Evolutionary conservation across 2,113 vertebrate species (phyloP).

Genomic region (Percopsis transmontana): DNA sequence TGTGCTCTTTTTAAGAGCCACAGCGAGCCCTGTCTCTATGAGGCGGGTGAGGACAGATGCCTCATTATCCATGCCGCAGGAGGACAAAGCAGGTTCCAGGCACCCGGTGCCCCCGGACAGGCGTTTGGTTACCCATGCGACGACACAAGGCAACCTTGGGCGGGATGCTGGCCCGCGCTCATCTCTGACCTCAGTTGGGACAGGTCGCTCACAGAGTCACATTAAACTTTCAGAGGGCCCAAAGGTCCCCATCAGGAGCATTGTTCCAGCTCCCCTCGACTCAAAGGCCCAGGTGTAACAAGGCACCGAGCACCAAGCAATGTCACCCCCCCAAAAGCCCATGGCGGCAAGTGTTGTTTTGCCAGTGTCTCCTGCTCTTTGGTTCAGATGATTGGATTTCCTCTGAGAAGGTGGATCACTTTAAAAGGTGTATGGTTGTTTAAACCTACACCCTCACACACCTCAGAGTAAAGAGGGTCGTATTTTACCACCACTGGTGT

Average conservation of each 20-base stretch:
- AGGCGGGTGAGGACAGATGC: slow-evolving; percentile 70
- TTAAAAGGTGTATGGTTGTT: slow-evolving; percentile 54
- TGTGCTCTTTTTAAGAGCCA: slow-evolving; percentile 66
- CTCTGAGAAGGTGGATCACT: slow-evolving; percentile 53
- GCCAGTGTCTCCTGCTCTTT: background rate
- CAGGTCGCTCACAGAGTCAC: slow-evolving; percentile 73
- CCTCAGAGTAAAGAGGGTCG: background rate
- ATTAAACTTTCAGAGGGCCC: slow-evolving; percentile 79
- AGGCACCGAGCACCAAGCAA: slow-evolving; percentile 35
- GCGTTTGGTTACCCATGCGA: slow-evolving; percentile 69
- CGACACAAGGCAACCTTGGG: slow-evolving; percentile 56
- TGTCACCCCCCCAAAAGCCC: slow-evolving; percentile 19
- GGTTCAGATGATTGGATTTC: slow-evolving; percentile 58
- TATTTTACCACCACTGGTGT: background rate
- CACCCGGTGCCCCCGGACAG: slow-evolving; percentile 42
- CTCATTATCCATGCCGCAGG: slow-evolving; percentile 69
- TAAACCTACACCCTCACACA: background rate
- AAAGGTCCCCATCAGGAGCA: slow-evolving; percentile 76
- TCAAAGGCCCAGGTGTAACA: slow-evolving; percentile 72
- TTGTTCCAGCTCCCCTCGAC: slow-evolving; percentile 63
- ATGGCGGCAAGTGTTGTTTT: slow-evolving; percentile 31
- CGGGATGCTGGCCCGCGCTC: slow-evolving; percentile 50
- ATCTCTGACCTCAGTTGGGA: slow-evolving; percentile 77
- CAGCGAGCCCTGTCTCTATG: slow-evolving; percentile 62
- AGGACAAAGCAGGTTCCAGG: slow-evolving; percentile 62